These are phyloP conservation scores for Butorides virescens DNA, from an alignment of 2,113 vertebrate genomes.

Conservation along the genomic window DNA sequence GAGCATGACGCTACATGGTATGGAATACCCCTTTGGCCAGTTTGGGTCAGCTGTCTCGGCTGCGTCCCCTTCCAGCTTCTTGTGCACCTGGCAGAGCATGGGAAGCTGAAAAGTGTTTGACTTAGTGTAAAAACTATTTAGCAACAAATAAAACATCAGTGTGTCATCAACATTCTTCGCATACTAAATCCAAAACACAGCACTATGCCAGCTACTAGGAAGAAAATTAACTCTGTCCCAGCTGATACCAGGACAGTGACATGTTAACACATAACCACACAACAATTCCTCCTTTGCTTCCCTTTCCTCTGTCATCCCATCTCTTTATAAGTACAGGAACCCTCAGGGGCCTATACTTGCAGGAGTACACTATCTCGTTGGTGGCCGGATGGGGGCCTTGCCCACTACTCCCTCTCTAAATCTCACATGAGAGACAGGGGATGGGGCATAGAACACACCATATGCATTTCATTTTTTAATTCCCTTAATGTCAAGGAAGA, in stretches of 20 bases:
- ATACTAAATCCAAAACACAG: no score
- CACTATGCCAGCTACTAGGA: no score
- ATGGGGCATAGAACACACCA: rapidly evolving
- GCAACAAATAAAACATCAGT: no score
- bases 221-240: no score
- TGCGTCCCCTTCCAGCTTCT: no score
- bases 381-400: rapidly evolving
- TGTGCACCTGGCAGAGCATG: no score
- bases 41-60: no score
- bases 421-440: neutral
- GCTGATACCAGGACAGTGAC: neutral
- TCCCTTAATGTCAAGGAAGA: neutral
- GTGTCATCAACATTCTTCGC: no score
- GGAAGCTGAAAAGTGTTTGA: no score
- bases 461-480: neutral
- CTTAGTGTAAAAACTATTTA: no score
- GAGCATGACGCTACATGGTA: no score
- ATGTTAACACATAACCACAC: neutral
- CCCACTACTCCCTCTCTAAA: neutral
- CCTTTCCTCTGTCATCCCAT: neutral
- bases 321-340: neutral
- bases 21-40: no score
- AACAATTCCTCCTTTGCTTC: neutral
- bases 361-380: neutral
- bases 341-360: neutral